Base-by-base conservation (phyloP, 2,888 invertebrate genomes). In the Tiphia femorata region DNA sequence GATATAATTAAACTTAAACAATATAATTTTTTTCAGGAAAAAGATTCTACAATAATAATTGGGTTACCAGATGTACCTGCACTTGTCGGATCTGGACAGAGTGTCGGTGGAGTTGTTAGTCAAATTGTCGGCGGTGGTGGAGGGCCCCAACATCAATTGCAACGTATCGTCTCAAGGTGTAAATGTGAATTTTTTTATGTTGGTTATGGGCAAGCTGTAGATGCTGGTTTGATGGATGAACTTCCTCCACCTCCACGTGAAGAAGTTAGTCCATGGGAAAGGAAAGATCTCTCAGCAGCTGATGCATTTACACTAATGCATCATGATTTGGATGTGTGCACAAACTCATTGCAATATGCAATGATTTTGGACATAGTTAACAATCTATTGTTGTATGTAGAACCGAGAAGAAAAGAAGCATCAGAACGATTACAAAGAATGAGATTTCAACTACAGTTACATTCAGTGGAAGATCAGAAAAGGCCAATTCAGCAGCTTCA, bases 151-250 rank as follows among this genome's bases (percentile, higher is more conserved):
- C 84, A 87, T 42, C 85, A 98, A 88, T 85, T 99, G 16, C 98
- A 99, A 86, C 88, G 99, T 52, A 98, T 99, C 68, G 98, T 98
- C 10, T 97, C 97, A 0, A 88, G 97, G 1, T 98, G 99, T 85
- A 95, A 95, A 78, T 99, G 98, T 85, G 98, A 98, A 86, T 97
- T 99, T 85, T 97, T 96, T 86, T 99, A 97, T 83, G 96, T 95
- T 47, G 92, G 93, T 60, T 97, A 96, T 80, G 97, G 97, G 46
- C 91, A 92, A 75, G 89, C 89, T 0, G 86, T 91, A 47, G 91
- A 91, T 56, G 87, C 89, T 0, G 87, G 86, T 14, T 85, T 85
- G 3, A 82, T 90, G 1, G 87, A 88, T 35, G 88, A 90, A 72
- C 88, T 91, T 7, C 92, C 92, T 7, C 90, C 91, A 2, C 90